A percentile compares a stretch with the other conserved stretches of the same genome.
Conservation (phyloP, 2,797 vertebrate genomes). For the Pantherophis alleghaniensis region DNA sequence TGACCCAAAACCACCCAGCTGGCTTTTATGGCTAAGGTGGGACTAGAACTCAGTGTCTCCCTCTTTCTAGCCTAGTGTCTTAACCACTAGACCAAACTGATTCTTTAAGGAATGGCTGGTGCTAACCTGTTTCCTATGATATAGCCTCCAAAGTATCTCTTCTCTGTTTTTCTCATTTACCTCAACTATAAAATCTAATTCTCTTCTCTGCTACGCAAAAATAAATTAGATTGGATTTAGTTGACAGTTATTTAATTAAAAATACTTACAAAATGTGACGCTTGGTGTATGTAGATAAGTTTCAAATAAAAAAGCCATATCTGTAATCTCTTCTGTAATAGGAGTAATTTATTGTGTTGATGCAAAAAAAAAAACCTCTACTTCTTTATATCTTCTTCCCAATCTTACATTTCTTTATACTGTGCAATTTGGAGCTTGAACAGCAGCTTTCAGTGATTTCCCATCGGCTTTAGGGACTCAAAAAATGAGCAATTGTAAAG, state of each 20-base stretch:
- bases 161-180: constrained; percentile 9
- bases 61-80: neutral
- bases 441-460: constrained; percentile 8
- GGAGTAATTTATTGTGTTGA: neutral
- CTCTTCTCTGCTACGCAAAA: constrained; percentile 28
- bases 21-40: neutral
- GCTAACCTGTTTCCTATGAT: neutral
- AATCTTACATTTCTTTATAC: neutral
- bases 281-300: neutral
- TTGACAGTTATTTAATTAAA: constrained; percentile 30
- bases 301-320: neutral
- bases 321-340: neutral
- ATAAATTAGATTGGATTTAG: constrained; percentile 36
- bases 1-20: neutral
- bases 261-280: neutral
- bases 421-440: neutral
- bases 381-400: neutral
- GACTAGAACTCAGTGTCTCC: neutral
- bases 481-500: constrained; percentile 8
- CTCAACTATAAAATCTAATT: constrained; percentile 12
- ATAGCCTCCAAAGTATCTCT: constrained; percentile 11
- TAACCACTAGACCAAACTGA: neutral
- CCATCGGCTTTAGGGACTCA: constrained; percentile 3
- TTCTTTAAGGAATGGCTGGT: neutral
- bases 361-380: neutral